A percentile compares a stretch with the other conserved stretches of the same genome.
Conservation (phyloP, 2,113 vertebrate species). For the Carettochelys insculpta region DNA sequence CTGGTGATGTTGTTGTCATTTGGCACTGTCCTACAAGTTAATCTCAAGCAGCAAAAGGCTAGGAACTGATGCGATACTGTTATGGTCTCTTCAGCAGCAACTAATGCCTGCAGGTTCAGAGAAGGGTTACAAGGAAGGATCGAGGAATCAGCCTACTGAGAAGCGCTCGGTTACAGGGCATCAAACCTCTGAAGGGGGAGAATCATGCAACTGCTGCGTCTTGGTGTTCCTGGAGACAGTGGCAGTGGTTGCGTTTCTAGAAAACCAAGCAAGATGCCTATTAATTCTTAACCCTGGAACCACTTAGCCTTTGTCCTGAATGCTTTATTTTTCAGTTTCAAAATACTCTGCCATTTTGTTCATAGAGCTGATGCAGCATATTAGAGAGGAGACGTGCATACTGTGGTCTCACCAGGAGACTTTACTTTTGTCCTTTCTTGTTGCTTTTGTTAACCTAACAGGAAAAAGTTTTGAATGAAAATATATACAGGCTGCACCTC, state of each 20-base stretch:
- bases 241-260: neutral
- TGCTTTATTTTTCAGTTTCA: fast-evolving
- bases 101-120: conserved; percentile 3
- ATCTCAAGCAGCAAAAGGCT: neutral
- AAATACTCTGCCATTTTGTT: neutral
- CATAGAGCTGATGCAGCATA: neutral
- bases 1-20: neutral
- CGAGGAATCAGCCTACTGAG: neutral
- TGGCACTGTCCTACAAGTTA: fast-evolving
- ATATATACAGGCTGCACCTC: too few species aligned
- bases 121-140: conserved; percentile 9
- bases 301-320: neutral
- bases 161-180: conserved; percentile 7
- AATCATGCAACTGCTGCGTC: neutral
- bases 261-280: neutral
- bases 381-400: neutral
- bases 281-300: neutral
- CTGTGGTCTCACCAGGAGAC: neutral
- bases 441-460: neutral
- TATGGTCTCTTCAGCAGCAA: conserved; percentile 17
- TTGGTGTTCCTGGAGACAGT: neutral
- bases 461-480: neutral
- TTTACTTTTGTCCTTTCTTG: neutral
- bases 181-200: neutral
- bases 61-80: neutral